phyloP scores from a whole-genome alignment of 2,888 invertebrate genomes.

The Himalopsyche kuldschensis region DNA sequence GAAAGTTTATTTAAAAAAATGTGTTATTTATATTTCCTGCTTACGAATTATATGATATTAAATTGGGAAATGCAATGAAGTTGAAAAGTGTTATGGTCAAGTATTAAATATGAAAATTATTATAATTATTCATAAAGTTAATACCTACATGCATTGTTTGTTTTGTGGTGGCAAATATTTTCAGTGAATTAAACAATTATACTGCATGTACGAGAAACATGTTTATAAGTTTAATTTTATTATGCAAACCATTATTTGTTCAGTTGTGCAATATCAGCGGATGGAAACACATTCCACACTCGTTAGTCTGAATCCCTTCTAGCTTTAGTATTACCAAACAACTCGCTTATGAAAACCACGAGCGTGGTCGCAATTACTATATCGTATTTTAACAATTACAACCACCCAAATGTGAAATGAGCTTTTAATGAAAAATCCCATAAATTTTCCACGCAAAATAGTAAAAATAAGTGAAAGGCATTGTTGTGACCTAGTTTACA shows the following conservation, averaged over 20 bases:
- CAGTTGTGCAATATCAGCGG: background rate
- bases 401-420: background rate
- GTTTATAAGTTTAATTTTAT: background rate
- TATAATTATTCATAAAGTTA: too few species aligned
- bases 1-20: too few species aligned
- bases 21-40: too few species aligned
- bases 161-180: background rate
- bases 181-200: background rate
- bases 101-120: too few species aligned
- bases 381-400: background rate
- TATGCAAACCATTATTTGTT: constrained; percentile 1
- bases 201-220: background rate
- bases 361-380: background rate
- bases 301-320: background rate
- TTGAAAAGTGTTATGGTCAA: too few species aligned
- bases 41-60: too few species aligned
- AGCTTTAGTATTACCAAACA: background rate
- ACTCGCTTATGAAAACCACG: background rate
- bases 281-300: background rate
- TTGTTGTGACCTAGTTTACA: background rate
- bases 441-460: background rate
- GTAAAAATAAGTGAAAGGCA: background rate
- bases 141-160: too few species aligned
- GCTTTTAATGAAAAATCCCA: background rate
- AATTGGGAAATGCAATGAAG: too few species aligned